Evolutionary conservation across 2,888 invertebrate genomes (phyloP), one percentile per base, ranked within the genome.

Genomic region (Eupithecia abbreviata): DNA sequence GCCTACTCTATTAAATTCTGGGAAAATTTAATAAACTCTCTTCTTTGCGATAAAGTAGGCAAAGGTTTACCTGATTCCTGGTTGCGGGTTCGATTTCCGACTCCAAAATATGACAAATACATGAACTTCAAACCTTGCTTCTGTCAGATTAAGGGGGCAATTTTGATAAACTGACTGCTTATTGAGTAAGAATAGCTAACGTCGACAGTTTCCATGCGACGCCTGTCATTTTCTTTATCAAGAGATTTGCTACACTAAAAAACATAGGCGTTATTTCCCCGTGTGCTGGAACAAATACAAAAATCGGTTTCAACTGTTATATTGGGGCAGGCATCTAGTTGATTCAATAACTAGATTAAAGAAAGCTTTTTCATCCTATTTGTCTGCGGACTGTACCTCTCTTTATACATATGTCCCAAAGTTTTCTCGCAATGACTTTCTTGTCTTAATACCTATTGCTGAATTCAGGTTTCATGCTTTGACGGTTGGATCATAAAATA

Each of bases 1-100:
- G 62, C 49, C n/a, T 75, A 45, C 62, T 62, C 30, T 67, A 65
- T 67, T 68, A 68, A 68, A 68, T 15, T 62, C 30, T 62, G 30
- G 62, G 62, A 30, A 62, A 62, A 62, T 30, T 62, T 62, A 30
- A 62, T 62, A 62, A 62, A 62, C 12, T 62, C 30, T 30, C 58
- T 9, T n/a, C 58, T 58, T 58, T 18, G 3, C 18, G 58, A n/a
- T n/a, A 58, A 3, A 18, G 18, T 30, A 4, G 18, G n/a, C n/a
- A 5, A 15, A 58, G 58, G 18, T 58, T 58, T 58, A 58, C 18
- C 7, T 58, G 62, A 62, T 30, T 62, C 18, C 10, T 30, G 10
- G 18, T 12, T 10, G 62, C 18, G 12, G 10, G 62, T 18, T 30
- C 30, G 62, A 30, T 30, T 12, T 10, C 30, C 30, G 30, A 0